Evolutionary conservation across 1,140 invertebrate genomes (phyloP).

Genomic region (Hypothenemus hampei): DNA sequence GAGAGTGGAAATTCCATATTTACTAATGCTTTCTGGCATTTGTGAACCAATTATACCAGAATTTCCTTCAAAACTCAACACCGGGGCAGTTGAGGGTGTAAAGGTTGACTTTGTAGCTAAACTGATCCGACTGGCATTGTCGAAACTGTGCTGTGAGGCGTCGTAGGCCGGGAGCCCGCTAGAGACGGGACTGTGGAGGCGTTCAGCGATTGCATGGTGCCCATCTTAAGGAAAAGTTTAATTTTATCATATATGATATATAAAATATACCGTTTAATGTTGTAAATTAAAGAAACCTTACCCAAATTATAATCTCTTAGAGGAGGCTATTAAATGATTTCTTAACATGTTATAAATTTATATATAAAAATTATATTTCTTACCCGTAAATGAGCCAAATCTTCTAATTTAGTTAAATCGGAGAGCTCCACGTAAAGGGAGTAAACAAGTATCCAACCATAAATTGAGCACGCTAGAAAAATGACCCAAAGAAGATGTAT

Average conservation of each 20-base stretch:
- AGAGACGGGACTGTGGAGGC: constrained; percentile 77
- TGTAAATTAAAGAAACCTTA: too few relatives aligned
- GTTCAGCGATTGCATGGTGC: constrained; percentile 79
- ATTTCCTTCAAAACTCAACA: constrained; percentile 16
- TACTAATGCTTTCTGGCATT: constrained; percentile 23
- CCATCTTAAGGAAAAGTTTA: constrained; percentile 61
- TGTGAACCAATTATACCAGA: constrained; percentile 36
- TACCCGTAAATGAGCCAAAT: constrained; percentile 86
- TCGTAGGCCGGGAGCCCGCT: constrained; percentile 79
- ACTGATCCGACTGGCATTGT: constrained; percentile 59
- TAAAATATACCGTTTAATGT: too few relatives aligned
- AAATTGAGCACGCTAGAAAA: constrained; percentile 65
- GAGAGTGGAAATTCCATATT: constrained; percentile 19
- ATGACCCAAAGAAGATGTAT: constrained; percentile 79
- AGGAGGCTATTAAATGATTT: too few relatives aligned
- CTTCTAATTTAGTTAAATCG: constrained; percentile 84
- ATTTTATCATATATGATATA: too few relatives aligned
- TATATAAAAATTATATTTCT: constrained; percentile 41
- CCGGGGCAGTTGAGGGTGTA: constrained; percentile 3
- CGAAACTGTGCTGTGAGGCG: constrained; percentile 80
- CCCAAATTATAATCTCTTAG: too few relatives aligned
- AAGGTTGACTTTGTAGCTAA: constrained; percentile 4
- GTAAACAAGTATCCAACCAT: constrained; percentile 84
- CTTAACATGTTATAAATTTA: too few relatives aligned
- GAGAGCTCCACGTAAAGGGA: constrained; percentile 82